phyloP scores from a whole-genome alignment of 2,113 vertebrate genomes.

The Elgaria multicarinata region DNA sequence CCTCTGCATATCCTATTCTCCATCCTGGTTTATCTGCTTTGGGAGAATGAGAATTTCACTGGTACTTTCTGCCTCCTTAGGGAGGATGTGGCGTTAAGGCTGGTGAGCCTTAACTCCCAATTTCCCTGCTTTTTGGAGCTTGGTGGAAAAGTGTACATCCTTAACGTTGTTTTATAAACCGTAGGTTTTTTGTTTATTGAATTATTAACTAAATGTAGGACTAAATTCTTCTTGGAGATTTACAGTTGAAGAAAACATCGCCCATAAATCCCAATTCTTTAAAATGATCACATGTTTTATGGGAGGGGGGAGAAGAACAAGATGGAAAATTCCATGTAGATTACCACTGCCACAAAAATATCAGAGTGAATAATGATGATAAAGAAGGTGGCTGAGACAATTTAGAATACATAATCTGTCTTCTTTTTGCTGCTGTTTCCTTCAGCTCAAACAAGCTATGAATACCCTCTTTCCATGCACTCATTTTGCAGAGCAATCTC shows the following conservation, averaged over 20 bases:
- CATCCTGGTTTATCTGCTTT: too few relatives aligned
- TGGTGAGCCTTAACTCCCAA: too few relatives aligned
- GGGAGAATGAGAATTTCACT: too few relatives aligned
- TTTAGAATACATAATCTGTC: slow-evolving; percentile 65
- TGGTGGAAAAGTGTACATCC: too few relatives aligned
- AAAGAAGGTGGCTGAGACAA: slow-evolving; percentile 62
- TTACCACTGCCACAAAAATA: slow-evolving; percentile 46
- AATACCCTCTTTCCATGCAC: not conserved
- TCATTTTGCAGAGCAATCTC: slow-evolving; percentile 48
- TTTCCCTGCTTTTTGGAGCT: too few relatives aligned
- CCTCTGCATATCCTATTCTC: too few relatives aligned
- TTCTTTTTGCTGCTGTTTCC: slow-evolving; percentile 31
- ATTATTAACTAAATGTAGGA: too few relatives aligned
- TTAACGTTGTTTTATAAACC: too few relatives aligned
- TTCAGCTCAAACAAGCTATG: slow-evolving; percentile 2
- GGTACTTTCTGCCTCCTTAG: too few relatives aligned
- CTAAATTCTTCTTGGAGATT: slow-evolving; percentile 47
- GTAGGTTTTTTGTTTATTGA: too few relatives aligned
- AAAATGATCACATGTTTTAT: slow-evolving; percentile 56
- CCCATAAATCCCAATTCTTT: slow-evolving; percentile 48
- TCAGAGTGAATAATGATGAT: slow-evolving; percentile 72
- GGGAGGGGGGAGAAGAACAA: slow-evolving; percentile 32
- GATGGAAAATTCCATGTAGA: slow-evolving; percentile 67
- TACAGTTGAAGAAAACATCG: slow-evolving; percentile 32
- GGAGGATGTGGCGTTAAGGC: too few relatives aligned